Evolutionary conservation across 64 coral and sea anemone species (phyloP).

Genomic region (Pocillopora verrucosa): DNA sequence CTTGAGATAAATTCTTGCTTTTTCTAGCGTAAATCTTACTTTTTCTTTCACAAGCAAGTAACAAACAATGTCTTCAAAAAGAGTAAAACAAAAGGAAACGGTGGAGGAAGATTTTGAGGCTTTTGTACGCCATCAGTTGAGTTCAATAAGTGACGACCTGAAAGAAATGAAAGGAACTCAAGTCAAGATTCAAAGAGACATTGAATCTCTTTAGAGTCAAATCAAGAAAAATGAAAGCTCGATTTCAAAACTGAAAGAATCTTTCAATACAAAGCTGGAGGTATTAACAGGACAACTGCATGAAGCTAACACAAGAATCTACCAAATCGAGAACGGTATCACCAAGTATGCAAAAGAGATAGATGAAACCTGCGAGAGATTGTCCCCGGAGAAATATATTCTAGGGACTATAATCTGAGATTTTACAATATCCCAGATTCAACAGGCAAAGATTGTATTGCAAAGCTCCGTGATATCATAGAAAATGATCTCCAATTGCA

Average conservation of each 20-base stretch:
- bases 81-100: slow-evolving; percentile 45
- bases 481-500: slow-evolving; percentile 18
- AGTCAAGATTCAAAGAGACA: slow-evolving; percentile 40
- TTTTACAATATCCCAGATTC: not conserved
- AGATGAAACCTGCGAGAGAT: slow-evolving; percentile 20
- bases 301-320: slow-evolving; percentile 44
- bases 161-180: slow-evolving; percentile 41
- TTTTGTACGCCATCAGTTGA: slow-evolving; percentile 42
- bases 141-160: slow-evolving; percentile 13
- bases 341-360: slow-evolving; percentile 23
- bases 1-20: no score
- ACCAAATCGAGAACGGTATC: slow-evolving; percentile 37
- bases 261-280: slow-evolving; percentile 33
- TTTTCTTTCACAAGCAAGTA: not conserved
- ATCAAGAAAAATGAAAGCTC: slow-evolving; percentile 34
- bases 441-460: not conserved
- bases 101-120: slow-evolving; percentile 50
- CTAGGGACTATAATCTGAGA: slow-evolving; percentile 32
- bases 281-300: slow-evolving; percentile 42
- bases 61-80: slow-evolving; percentile 46
- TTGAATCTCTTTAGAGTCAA: slow-evolving; percentile 37
- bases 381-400: not conserved
- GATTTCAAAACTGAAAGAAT: slow-evolving; percentile 39
- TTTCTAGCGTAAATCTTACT: no score
- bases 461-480: slow-evolving; percentile 6